Base-by-base conservation (phyloP, 2,797 vertebrate genomes). In the Sebastes steindachneri region DNA sequence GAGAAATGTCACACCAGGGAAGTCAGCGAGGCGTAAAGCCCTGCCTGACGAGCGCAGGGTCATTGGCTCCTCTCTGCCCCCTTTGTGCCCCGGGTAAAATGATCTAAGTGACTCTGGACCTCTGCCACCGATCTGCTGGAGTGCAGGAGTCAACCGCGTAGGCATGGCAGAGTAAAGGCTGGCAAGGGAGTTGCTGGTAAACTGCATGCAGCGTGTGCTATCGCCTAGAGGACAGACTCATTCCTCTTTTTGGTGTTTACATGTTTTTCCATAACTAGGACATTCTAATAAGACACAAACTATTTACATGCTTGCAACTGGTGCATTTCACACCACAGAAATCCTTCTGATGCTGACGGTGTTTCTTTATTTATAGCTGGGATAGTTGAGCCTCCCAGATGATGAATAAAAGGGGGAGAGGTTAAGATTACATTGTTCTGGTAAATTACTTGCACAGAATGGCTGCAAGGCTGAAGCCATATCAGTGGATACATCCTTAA, bases 71-170 rank as follows among this genome's bases (percentile, higher is more conserved):
- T 94, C 88, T 93, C 90, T 96, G 92, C 92, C 95, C 90, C 83
- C 92, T 93, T 81, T 88, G 89, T 91, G 90, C 92, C 95, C 94
- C 93, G 93, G 95, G 96, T 96, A 96, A 96, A 97, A 96, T 94
- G 95, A 97, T 96, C 96, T 97, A 96, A 97, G 96, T 96, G 95
- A 94, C 96, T 95, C 95, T 96, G 95, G 95, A 95, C 91, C 93
- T 48, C 82, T 94, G 95, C 95, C 96, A 96, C 76, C 7, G 93
- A 95, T 93, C 91, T 35, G 94, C 89, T 93, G 86, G 86, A 89
- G 85, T 85, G 82, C 86, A 92, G 92, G 93, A 94, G 88, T 93
- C 92, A 92, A 92, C 84, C 68, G 88, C 85, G 82, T 93, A 92
- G 90, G 89, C 84, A 91, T 66, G 75, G 86, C 82, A 78, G 87